phyloP scores from a whole-genome alignment of 2,888 invertebrate species.

The Orchestes rusci region DNA sequence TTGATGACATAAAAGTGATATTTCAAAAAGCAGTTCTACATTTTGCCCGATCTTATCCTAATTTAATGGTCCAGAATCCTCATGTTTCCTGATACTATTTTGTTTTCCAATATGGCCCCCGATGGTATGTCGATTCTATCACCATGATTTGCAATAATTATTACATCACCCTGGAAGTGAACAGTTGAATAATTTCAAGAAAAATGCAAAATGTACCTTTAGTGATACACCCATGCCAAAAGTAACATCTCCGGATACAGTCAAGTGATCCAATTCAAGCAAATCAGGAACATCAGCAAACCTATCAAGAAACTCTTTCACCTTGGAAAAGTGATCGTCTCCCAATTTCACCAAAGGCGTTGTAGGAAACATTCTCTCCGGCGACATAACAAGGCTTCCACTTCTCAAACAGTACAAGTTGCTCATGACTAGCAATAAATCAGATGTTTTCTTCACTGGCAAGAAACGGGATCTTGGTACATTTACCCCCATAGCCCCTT shows the following conservation, averaged over 20 bases:
- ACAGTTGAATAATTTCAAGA: no score
- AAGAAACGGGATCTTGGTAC: conserved; percentile 95
- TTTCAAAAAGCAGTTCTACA: no score
- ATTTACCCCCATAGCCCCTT: conserved; percentile 88
- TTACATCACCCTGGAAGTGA: conserved; percentile 84
- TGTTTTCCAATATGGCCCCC: conserved; percentile 94
- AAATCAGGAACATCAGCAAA: conserved; percentile 96
- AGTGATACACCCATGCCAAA: conserved; percentile 92
- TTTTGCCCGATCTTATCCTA: no score
- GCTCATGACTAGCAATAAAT: conserved; percentile 94
- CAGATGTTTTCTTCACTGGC: conserved; percentile 98
- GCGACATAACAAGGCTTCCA: conserved; percentile 91
- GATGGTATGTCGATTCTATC: conserved; percentile 98
- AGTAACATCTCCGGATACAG: conserved; percentile 98
- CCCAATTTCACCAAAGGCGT: conserved; percentile 97
- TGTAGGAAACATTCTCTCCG: conserved; percentile 91
- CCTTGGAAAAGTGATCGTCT: conserved; percentile 93
- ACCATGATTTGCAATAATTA: conserved; percentile 99
- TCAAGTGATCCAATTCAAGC: conserved; percentile 95
- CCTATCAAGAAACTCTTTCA: conserved; percentile 86
- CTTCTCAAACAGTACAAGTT: conserved; percentile 89
- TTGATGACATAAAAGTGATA: no score
- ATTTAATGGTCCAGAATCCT: conserved; percentile 93
- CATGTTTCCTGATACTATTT: conserved; percentile 98
- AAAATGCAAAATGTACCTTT: conserved; percentile 75